A percentile compares a stretch with the other conserved stretches of the same genome.
phyloP scores from a whole-genome alignment of 2,888 invertebrate species.

The Conomelus anceps region DNA sequence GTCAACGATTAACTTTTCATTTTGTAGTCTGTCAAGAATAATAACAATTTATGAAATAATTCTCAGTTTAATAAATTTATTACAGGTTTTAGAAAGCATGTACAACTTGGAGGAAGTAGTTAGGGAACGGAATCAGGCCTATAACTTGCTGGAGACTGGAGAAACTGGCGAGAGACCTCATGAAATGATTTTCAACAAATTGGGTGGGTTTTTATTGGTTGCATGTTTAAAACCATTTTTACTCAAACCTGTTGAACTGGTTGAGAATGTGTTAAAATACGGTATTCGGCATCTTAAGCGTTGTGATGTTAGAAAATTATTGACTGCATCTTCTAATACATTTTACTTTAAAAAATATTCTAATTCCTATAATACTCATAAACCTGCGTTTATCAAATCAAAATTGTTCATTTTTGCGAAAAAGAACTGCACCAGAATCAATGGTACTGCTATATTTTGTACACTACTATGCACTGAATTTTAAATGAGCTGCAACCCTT shows the following conservation, averaged over 20 bases:
- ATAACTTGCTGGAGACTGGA: slow-evolving; percentile 82
- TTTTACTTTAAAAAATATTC: too few species aligned
- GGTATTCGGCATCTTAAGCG: too few species aligned
- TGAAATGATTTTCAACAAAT: slow-evolving; percentile 49
- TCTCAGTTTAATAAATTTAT: background rate
- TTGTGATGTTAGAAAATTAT: too few species aligned
- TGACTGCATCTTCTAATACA: too few species aligned
- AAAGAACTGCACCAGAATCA: too few species aligned
- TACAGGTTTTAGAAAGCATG: slow-evolving; percentile 83
- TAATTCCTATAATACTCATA: too few species aligned
- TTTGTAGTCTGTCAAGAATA: background rate
- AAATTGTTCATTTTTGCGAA: too few species aligned
- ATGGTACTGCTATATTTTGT: too few species aligned
- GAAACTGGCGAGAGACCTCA: slow-evolving; percentile 71
- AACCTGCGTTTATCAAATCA: too few species aligned
- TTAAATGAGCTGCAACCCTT: too few species aligned
- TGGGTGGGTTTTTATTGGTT: slow-evolving; percentile 51
- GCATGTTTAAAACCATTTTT: too few species aligned
- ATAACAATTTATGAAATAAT: background rate
- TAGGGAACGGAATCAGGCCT: slow-evolving; percentile 86
- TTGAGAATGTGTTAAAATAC: background rate
- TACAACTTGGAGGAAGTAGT: slow-evolving; percentile 83
- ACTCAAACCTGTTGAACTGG: background rate
- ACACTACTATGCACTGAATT: too few species aligned
- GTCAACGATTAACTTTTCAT: background rate